phyloP scores from a whole-genome alignment of 2,888 invertebrate genomes.

The Hermodice carunculata region DNA sequence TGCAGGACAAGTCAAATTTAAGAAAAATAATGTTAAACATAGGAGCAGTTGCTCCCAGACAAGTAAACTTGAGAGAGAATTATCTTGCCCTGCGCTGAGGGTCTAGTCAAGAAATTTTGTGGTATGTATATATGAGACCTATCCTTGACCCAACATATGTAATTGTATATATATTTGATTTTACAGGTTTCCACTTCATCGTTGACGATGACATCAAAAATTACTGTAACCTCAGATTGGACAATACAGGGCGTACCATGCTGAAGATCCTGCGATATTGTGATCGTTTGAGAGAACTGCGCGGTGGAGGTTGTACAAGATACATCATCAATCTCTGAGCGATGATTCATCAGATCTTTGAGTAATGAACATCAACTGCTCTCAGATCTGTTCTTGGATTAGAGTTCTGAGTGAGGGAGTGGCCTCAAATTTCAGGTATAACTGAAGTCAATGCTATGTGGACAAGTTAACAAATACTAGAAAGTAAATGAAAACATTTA shows the following conservation, averaged over 20 bases:
- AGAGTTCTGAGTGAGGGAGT: no score
- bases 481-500: no score
- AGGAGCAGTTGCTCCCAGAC: neutral
- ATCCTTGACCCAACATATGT: neutral
- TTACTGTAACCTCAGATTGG: constrained; percentile 55
- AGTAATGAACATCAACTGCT: no score
- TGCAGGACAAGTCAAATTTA: no score
- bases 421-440: no score
- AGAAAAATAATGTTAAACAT: neutral
- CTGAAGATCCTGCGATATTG: constrained; percentile 66
- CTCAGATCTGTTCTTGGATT: no score
- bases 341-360: no score
- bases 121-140: neutral
- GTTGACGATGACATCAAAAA: constrained; percentile 62
- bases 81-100: no score
- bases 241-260: constrained; percentile 49
- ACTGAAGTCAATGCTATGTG: no score
- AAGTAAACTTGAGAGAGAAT: neutral
- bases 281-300: constrained; percentile 60
- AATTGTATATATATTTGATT: neutral
- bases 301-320: constrained; percentile 58
- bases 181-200: constrained; percentile 63
- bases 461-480: no score
- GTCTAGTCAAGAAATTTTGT: no score
- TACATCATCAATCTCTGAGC: constrained; percentile 48